Percentiles rank a stretch among this genome's conserved stretches.
These are phyloP conservation scores for Amorpha juglandis DNA, from an alignment of 2,888 invertebrate genomes.

Conservation along the genomic window DNA sequence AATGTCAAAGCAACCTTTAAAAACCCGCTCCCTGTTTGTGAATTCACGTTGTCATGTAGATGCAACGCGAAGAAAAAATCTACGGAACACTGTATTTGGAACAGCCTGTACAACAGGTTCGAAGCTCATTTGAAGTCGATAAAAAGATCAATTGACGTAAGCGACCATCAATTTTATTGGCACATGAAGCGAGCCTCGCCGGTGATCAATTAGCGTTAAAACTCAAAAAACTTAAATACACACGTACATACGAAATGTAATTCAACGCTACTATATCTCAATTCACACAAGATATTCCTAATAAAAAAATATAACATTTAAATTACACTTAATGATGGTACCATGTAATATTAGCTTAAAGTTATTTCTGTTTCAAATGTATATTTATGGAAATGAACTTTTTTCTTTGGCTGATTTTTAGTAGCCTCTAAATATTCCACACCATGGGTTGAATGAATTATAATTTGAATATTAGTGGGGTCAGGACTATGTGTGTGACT, in stretches of 20 bases:
- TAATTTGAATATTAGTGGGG: too few relatives aligned
- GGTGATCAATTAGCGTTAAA: conserved; percentile 1
- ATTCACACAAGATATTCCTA: background rate
- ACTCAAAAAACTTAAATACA: conserved; percentile 10
- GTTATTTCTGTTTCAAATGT: too few relatives aligned
- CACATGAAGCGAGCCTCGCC: conserved; percentile 1
- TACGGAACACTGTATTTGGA: conserved; percentile 44
- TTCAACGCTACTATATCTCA: background rate
- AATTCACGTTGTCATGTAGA: conserved; percentile 14
- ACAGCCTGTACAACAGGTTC: conserved; percentile 34
- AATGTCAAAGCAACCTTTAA: background rate
- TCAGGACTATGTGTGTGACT: too few relatives aligned
- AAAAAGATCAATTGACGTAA: conserved; percentile 13
- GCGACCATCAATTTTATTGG: background rate
- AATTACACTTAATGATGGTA: too few relatives aligned
- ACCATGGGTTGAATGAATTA: too few relatives aligned
- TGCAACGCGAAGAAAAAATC: background rate
- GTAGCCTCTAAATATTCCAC: too few relatives aligned
- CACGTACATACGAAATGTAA: background rate
- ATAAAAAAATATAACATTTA: too few relatives aligned
- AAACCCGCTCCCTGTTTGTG: conserved; percentile 12
- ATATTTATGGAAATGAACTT: too few relatives aligned
- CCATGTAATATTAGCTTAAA: too few relatives aligned
- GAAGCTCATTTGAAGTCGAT: conserved; percentile 28
- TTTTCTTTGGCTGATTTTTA: too few relatives aligned